Evolutionary conservation across 1,140 invertebrate species (phyloP), one percentile per base, ranked within the genome.

Genomic region (Matsumurasca onukii): DNA sequence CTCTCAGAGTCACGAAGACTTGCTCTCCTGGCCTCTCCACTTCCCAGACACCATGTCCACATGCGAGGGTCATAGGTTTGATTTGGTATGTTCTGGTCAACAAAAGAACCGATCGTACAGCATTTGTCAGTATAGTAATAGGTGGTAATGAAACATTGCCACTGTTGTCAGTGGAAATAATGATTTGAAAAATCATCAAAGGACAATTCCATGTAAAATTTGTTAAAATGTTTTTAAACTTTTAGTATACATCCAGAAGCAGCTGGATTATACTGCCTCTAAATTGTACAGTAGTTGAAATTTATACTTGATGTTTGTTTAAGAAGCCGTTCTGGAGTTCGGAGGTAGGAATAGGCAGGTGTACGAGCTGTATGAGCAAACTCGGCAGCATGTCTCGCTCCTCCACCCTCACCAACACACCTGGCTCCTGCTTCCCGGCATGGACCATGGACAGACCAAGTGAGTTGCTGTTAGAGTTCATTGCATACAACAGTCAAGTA

Each of bases 341-440:
- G 13, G 73, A 74, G 55, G 70, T 27, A 2, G 62, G 67, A 45
- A 55, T 92, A 57, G 89, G 91, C 73, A 81, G 90, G 63, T 92
- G 91, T 76, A 84, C 86, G 71, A 91, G 88, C 73, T 92, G 90
- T 74, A 87, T 90, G 72, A 88, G 88, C 70, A 91, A 91, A 77
- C 80, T 91, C 25, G 89, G 89, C 25, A 82, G 83, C 1, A 86
- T 87, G 76, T 85, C 85, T 1, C 74, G 84, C 55, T 86, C 84
- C 29, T 86, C 86, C 30, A 86, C 85, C 13, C 83, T 83, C 71
- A 86, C 85, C 1, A 82, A 82, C 22, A 71, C 70, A 25, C 62
- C 24, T 29, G 66, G 62, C 1, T 74, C 49, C 15, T 63, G 66
- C n/a, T 86, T 86, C 70, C 86, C 82, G 67, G 86, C 83, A 5